Conservation (phyloP, 2,797 vertebrate genomes). For the Myotis vivesi region DNA sequence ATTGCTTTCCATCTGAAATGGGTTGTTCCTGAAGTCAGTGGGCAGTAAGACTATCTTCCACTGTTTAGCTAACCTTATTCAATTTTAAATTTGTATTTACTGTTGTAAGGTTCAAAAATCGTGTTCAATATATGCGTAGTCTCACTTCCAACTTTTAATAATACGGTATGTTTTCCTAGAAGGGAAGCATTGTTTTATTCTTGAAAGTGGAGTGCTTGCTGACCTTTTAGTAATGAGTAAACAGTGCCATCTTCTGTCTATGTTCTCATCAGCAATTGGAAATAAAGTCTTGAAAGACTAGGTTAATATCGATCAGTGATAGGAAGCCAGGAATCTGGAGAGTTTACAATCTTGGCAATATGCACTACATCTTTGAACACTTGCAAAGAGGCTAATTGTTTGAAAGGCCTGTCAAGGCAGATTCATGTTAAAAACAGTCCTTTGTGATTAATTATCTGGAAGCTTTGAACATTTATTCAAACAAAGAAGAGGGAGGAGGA, state of each 20-base stretch:
- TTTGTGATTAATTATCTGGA: constrained; percentile 46
- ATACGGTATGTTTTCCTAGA: background rate
- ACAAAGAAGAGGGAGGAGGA: background rate
- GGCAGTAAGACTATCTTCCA: background rate
- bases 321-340: constrained; percentile 36
- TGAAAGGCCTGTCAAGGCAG: constrained; percentile 20
- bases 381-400: constrained; percentile 44
- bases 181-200: background rate
- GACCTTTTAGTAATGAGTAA: constrained; percentile 71
- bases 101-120: background rate
- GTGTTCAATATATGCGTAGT: background rate
- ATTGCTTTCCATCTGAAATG: background rate
- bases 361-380: background rate
- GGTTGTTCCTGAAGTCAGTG: background rate
- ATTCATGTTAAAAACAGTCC: background rate
- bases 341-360: background rate
- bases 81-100: constrained; percentile 32
- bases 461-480: background rate
- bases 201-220: background rate
- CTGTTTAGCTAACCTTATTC: background rate
- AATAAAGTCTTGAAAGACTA: background rate
- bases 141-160: constrained; percentile 37
- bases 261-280: constrained; percentile 1
- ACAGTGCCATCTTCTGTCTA: constrained; percentile 85
- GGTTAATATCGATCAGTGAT: background rate